Conservation (phyloP, 2,888 invertebrate species). For the Achlya flavicornis region DNA sequence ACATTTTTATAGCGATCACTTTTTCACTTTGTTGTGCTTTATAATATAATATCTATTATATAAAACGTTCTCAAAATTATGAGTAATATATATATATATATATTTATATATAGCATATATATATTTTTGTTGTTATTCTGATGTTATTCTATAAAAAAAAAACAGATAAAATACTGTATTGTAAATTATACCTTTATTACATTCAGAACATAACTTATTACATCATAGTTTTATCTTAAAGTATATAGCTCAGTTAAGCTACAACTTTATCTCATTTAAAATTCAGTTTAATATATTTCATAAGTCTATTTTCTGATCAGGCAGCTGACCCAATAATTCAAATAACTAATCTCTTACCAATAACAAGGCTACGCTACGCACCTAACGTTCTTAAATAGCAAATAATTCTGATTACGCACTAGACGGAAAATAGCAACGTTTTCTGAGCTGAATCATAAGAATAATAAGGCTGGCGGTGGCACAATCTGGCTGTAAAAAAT, state of each 20-base stretch:
- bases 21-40: too few species aligned
- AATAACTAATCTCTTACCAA: constrained; percentile 39
- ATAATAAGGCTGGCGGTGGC: too few species aligned
- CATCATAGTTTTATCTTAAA: background rate
- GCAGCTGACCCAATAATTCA: constrained; percentile 40
- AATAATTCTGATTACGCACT: background rate
- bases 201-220: too few species aligned
- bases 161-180: too few species aligned
- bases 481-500: too few species aligned
- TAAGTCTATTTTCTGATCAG: constrained; percentile 34
- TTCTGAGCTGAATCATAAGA: background rate
- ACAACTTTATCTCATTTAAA: constrained; percentile 35
- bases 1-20: background rate
- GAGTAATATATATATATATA: too few species aligned
- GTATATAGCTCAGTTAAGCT: constrained; percentile 17
- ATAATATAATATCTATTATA: too few species aligned
- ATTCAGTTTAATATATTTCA: constrained; percentile 30
- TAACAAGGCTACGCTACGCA: constrained; percentile 13
- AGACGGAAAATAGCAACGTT: background rate
- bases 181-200: too few species aligned
- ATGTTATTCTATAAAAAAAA: too few species aligned
- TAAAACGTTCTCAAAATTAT: too few species aligned
- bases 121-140: too few species aligned
- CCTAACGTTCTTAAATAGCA: constrained; percentile 6
- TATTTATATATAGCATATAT: too few species aligned